These are phyloP conservation scores for Cyprinodon diabolis DNA, from an alignment of 2,797 vertebrate genomes.

Conservation along the genomic window DNA sequence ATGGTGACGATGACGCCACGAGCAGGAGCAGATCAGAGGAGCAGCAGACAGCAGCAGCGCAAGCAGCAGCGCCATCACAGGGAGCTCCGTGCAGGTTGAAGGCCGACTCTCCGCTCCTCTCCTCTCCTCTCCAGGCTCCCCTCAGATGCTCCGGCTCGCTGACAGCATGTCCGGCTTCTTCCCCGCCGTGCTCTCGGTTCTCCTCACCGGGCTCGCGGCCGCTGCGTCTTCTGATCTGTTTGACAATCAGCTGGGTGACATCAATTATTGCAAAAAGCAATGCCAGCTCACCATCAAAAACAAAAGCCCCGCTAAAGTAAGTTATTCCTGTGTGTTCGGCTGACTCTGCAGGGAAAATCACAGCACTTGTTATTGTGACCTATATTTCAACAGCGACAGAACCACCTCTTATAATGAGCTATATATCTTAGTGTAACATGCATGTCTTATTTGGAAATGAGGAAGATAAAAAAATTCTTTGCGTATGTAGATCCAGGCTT, in stretches of 20 bases:
- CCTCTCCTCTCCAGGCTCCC: conserved; percentile 22
- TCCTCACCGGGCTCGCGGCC: conserved; percentile 74
- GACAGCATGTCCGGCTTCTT: conserved; percentile 68
- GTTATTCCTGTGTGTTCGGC: conserved; percentile 37
- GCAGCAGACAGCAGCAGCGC: conserved; percentile 53
- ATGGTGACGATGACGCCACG: conserved; percentile 72
- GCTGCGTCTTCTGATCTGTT: conserved; percentile 84
- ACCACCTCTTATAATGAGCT: background rate
- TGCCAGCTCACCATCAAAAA: conserved; percentile 86
- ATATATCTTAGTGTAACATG: background rate
- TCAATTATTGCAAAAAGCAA: conserved; percentile 90
- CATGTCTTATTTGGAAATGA: background rate
- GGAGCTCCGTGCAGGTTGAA: conserved; percentile 72
- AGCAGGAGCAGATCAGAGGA: conserved; percentile 53
- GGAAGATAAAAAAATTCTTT: background rate
- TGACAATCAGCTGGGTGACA: conserved; percentile 89
- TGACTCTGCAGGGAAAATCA: conserved; percentile 35
- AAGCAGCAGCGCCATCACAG: conserved; percentile 80
- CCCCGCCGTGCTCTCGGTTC: conserved; percentile 75
- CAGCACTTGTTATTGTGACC: background rate
- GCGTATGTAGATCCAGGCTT: conserved; percentile 23
- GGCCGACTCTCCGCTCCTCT: conserved; percentile 49
- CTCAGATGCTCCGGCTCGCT: conserved; percentile 73
- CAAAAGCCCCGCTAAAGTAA: conserved; percentile 85
- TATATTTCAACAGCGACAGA: conserved; percentile 15